Conservation (phyloP, 2,888 invertebrate species). For the Melanchra persicariae region DNA sequence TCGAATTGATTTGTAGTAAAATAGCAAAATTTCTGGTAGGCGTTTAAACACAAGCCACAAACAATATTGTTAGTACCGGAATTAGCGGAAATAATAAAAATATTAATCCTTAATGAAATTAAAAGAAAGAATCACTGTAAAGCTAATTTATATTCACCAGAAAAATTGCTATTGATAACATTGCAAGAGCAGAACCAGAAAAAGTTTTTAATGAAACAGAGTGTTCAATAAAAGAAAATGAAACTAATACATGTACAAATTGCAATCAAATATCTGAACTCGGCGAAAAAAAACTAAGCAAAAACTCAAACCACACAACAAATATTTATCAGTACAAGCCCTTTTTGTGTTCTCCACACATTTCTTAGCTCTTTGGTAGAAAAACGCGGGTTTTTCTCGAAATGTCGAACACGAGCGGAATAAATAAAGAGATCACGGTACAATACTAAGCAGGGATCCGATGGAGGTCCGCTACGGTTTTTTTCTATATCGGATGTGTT, state of each 20-base stretch:
- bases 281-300: slow-evolving; percentile 3
- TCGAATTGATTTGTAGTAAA: too few species aligned
- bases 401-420: slow-evolving; percentile 75
- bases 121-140: neutral
- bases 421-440: slow-evolving; percentile 78
- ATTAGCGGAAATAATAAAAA: slow-evolving; percentile 2
- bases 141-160: neutral
- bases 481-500: slow-evolving; percentile 41
- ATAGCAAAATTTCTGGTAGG: too few species aligned
- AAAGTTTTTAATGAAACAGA: neutral
- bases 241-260: slow-evolving; percentile 5
- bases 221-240: neutral
- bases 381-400: slow-evolving; percentile 46
- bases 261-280: slow-evolving; percentile 2
- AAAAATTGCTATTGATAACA: neutral
- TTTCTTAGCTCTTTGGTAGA: slow-evolving; percentile 66
- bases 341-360: slow-evolving; percentile 69
- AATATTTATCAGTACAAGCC: slow-evolving; percentile 49
- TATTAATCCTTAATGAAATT: neutral
- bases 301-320: slow-evolving; percentile 19
- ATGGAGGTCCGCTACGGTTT: slow-evolving; percentile 58
- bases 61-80: too few species aligned
- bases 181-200: neutral
- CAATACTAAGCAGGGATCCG: slow-evolving; percentile 70
- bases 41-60: too few species aligned